Percentiles rank a stretch among this genome's conserved stretches.
Evolutionary conservation across 2,797 vertebrate genomes (phyloP).

Genomic region (Falco cherrug): DNA sequence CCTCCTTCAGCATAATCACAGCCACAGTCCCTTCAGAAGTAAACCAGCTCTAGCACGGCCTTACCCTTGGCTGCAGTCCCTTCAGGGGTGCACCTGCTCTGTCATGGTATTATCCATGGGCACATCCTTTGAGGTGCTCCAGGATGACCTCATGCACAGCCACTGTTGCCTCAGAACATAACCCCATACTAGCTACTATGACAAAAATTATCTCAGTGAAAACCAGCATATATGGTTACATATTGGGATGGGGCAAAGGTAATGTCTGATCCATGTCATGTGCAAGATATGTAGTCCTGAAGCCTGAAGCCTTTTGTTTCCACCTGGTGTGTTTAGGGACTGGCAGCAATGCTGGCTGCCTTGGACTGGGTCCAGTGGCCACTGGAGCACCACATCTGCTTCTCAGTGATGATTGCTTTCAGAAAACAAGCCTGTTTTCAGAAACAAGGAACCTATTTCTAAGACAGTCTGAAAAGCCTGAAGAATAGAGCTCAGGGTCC

Average conservation of each 20-base stretch:
- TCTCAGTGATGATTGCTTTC: not conserved
- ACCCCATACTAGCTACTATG: no score
- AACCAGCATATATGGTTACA: accelerated
- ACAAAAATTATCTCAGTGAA: no score
- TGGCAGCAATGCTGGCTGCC: not conserved
- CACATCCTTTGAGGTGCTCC: no score
- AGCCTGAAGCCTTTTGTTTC: not conserved
- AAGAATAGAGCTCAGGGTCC: not conserved
- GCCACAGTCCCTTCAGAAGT: no score
- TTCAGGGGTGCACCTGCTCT: no score
- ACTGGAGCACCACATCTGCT: not conserved
- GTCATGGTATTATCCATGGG: no score
- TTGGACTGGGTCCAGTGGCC: not conserved
- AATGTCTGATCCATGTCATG: not conserved
- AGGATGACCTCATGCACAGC: no score
- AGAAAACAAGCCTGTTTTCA: not conserved
- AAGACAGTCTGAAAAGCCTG: not conserved
- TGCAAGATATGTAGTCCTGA: not conserved
- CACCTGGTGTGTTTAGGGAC: not conserved
- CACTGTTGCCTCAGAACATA: no score
- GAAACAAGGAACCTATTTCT: not conserved
- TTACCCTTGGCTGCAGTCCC: no score
- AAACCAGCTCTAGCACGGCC: no score
- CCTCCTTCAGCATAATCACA: no score
- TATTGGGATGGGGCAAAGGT: not conserved